Conservation (phyloP, 2,888 invertebrate genomes). For the Erebia ligea region DNA sequence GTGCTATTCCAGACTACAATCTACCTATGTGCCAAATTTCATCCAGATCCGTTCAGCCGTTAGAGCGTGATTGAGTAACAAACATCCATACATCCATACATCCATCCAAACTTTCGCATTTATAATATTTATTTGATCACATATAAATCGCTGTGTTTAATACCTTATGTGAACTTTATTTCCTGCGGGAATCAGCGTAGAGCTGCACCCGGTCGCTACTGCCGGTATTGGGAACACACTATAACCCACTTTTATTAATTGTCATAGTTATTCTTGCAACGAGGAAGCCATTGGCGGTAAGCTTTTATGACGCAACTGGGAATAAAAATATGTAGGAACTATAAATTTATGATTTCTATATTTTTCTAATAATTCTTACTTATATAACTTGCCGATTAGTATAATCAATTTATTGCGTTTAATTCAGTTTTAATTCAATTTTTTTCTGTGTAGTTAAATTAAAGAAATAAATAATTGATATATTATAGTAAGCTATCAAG, state of each 20-base stretch:
- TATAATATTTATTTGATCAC: background rate
- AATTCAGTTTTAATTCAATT: too few relatives aligned
- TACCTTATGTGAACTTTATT: background rate
- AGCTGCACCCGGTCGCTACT: constrained; percentile 49
- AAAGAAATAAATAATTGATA: background rate
- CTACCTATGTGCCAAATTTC: too few relatives aligned
- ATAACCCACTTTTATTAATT: constrained; percentile 61
- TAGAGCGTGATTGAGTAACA: too few relatives aligned
- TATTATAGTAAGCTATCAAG: background rate
- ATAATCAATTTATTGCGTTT: too few relatives aligned
- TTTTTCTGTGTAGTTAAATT: too few relatives aligned
- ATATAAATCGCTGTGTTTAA: background rate
- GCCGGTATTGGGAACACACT: constrained; percentile 59
- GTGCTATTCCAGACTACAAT: too few relatives aligned
- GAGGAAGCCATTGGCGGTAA: constrained; percentile 43
- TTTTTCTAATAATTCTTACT: too few relatives aligned
- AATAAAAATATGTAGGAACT: constrained; percentile 11
- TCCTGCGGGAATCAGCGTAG: background rate
- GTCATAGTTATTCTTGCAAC: constrained; percentile 52
- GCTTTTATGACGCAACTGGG: constrained; percentile 23
- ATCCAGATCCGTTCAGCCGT: too few relatives aligned
- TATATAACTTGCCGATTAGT: too few relatives aligned
- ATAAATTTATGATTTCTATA: background rate
- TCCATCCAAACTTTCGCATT: too few relatives aligned
- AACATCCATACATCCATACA: too few relatives aligned